Evolutionary conservation across 2,113 vertebrate species (phyloP).

Genomic region (Mormyrus lacerda): DNA sequence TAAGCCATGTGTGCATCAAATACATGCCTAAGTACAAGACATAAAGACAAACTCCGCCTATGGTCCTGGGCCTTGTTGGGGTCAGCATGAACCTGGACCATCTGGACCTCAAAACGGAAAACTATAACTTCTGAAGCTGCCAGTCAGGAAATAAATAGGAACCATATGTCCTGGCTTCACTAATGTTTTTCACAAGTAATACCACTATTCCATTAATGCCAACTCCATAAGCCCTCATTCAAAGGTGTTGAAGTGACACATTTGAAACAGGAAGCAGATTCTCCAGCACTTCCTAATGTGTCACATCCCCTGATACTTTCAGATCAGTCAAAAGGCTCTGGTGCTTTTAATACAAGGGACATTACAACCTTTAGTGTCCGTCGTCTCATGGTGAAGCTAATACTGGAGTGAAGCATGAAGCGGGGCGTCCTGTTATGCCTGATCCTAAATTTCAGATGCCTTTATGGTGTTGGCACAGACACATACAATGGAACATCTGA

Average conservation of each 20-base stretch:
- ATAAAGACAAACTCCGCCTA: background rate
- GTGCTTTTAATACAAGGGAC: background rate
- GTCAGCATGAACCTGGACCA: background rate
- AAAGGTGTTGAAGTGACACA: background rate
- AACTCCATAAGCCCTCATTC: background rate
- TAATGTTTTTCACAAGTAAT: background rate
- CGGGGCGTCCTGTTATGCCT: background rate
- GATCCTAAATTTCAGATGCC: background rate
- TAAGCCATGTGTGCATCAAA: background rate
- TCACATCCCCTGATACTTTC: background rate
- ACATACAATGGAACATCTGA: background rate
- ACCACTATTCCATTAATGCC: background rate
- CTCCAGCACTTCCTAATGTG: background rate
- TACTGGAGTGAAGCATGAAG: background rate
- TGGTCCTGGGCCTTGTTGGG: background rate
- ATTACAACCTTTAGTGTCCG: background rate
- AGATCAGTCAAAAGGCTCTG: background rate
- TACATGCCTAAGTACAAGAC: background rate
- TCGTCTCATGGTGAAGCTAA: background rate
- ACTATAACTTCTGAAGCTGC: background rate
- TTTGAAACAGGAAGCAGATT: slow-evolving; percentile 5
- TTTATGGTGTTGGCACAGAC: background rate
- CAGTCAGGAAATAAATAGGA: slow-evolving; percentile 6
- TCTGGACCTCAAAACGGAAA: background rate
- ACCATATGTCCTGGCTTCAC: background rate